Evolutionary conservation across 2,797 vertebrate species (phyloP).

Genomic region (Spatula versicolor): DNA sequence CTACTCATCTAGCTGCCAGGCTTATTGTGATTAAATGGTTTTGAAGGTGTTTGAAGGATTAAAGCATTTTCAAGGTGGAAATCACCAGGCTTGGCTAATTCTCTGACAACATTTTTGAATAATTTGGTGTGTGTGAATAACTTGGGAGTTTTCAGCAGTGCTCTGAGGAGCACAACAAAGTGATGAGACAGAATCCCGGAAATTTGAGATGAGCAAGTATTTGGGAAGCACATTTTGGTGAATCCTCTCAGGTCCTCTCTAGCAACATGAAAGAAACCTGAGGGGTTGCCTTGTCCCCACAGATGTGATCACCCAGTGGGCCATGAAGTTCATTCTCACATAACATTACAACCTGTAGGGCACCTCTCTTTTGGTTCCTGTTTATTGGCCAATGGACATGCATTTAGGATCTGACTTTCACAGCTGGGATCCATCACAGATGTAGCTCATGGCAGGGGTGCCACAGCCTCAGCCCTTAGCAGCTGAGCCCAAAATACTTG

Average conservation of each 20-base stretch:
- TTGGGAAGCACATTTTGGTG: background rate
- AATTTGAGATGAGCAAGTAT: background rate
- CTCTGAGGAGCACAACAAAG: background rate
- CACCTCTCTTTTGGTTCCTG: background rate
- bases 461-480: background rate
- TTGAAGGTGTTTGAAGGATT: background rate
- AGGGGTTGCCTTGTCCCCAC: fast-evolving
- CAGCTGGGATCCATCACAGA: background rate
- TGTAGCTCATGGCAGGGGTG: background rate
- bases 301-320: fast-evolving
- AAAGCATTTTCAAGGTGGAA: background rate
- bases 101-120: background rate
- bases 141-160: background rate
- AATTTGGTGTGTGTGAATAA: background rate
- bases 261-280: background rate
- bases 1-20: background rate
- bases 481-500: background rate
- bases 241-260: background rate
- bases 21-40: background rate
- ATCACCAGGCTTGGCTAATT: background rate
- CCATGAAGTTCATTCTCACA: background rate
- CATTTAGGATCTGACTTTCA: background rate
- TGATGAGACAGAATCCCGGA: background rate
- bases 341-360: background rate
- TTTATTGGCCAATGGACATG: background rate